phyloP scores from a whole-genome alignment of 2,113 vertebrate species.

The Cephalophus harveyi region DNA sequence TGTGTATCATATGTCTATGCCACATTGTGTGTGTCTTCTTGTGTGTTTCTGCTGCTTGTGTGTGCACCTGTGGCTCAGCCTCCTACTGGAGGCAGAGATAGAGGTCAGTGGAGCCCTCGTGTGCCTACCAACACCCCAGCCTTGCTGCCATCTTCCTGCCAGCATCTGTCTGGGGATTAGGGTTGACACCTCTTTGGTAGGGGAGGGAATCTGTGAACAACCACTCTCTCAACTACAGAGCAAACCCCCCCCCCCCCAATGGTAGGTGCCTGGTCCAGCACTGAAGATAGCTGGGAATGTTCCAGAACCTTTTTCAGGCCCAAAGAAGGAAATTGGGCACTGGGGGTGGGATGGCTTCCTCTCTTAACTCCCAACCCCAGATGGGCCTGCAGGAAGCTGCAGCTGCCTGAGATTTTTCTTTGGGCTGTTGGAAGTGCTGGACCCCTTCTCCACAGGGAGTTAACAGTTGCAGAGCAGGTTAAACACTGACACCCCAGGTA shows the following conservation, averaged over 20 bases:
- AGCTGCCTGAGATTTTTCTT: background rate
- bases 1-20: background rate
- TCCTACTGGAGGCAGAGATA: background rate
- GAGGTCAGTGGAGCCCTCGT: background rate
- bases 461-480: background rate
- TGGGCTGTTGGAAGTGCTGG: background rate
- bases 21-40: background rate
- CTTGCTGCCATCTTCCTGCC: background rate
- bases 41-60: background rate
- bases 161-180: background rate
- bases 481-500: background rate
- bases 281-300: background rate
- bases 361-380: background rate
- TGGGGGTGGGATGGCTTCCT: background rate
- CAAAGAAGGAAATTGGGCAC: constrained; percentile 1
- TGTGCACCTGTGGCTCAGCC: background rate
- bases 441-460: background rate
- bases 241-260: background rate
- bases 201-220: background rate
- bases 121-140: background rate
- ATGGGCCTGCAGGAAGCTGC: background rate
- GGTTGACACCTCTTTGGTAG: background rate
- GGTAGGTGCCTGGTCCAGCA: background rate
- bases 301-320: background rate
- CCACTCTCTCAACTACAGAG: background rate